Base-by-base conservation (phyloP, 1,140 invertebrate species). In the Phymastichus coffea region DNA sequence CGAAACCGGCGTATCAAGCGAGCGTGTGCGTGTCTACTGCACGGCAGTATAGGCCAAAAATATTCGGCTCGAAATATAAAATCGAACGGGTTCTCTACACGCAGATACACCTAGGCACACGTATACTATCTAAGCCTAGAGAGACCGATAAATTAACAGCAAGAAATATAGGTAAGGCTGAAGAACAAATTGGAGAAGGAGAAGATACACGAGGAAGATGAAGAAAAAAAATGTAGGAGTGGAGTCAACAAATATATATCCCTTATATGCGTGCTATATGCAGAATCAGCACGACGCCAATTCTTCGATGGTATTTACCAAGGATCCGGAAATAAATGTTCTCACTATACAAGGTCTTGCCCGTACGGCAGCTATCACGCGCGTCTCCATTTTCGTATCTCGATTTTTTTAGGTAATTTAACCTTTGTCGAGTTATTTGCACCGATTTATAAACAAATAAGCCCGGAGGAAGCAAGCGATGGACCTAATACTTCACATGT, bases 1-100 rank as follows among this genome's bases (percentile, higher is more conserved):
- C 23, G 17, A 43, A 51, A 43, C 56, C 47, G 25, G 46, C 37
- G 46, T 49, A 58, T 58, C 46, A 4, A 4, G n/a, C n/a, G n/a
- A n/a, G n/a, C n/a, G n/a, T n/a, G n/a, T n/a, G 15, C 14, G 37
- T 30, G 14, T 4, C 26, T 8, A 15, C 22, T 38, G 14, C 7
- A 22, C n/a, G n/a, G n/a, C n/a, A n/a, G n/a, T n/a, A n/a, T n/a
- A n/a, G 4, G 33, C 38, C 44, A 15, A 58, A 58, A 58, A 58
- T 51, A 58, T 58, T 58, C 43, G 38, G 46, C 46, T 35, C 26
- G 37, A 43, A 49, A 38, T 58, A 49, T 58, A 58, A 58, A 58
- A 58, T 58, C 47, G 37, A 58, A 51, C 46, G 47, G 46, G 46
- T 58, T 58, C 46, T 51, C 14, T 12, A 17, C 33, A 51, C 14